Base-by-base conservation (phyloP, 2,113 vertebrate species). In the Ammodytes dubius region DNA sequence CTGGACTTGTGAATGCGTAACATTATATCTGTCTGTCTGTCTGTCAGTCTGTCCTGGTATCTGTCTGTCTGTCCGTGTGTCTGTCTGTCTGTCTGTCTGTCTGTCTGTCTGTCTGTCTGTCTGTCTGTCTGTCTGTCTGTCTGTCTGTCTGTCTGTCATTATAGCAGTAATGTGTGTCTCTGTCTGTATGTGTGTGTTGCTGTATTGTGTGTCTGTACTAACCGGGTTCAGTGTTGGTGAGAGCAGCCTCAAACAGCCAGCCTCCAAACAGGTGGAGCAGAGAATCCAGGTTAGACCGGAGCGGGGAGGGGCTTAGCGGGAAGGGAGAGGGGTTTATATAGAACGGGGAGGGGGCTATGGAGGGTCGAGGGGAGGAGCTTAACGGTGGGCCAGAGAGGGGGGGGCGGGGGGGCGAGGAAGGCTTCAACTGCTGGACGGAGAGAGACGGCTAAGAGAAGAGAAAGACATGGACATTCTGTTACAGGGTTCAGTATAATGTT, bases 221-320 rank as follows among this genome's bases (percentile, higher is more conserved):
- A 89, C 96, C 97, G 94, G 95, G 95, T 35, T 79, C 73, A 75
- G 9, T 76, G 93, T 96, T 96, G 85, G 97, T 95, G 86, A 98
- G 95, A 7, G 96, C 97, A 78, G 97, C 97, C 82, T 99, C 98
- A 88, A 99, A 99, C 79, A 99, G 90, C 97, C 97, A 99, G 0
- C 95, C 95, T 85, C 97, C 97, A 79, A 99, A 99, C 74, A 99
- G 95, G 90, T 98, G 98, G 85, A 99, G 94, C 87, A 99, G 95
- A 89, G 97, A 97, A 94, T 99, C 98, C 93, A 98, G 95, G 79
- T 97, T 97, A 79, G 97, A 97, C 91, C 98, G 96, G 77, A 94
- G 95, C 4, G 97, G 96, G 63, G 97, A 97, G 43, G 97, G 97
- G 27, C 27, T 27, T 27, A 27, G 27, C 27, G 27, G 27, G 27